Evolutionary conservation across 2,888 invertebrate genomes (phyloP).

Genomic region (Cheilosia pagana): DNA sequence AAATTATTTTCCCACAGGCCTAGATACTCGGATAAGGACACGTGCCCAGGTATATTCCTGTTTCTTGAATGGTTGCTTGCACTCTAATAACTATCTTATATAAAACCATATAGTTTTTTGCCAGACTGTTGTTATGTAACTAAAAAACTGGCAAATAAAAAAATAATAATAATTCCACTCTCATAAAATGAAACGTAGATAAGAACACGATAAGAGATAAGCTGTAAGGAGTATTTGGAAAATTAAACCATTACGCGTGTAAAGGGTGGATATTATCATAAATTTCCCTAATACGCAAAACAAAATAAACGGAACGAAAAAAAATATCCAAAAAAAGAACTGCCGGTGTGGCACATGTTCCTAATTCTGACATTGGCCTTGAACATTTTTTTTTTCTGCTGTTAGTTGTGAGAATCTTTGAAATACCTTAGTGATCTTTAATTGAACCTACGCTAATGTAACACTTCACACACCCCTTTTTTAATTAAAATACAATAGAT

Average conservation of each 20-base stretch:
- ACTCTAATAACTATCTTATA: no score
- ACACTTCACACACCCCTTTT: conserved; percentile 25
- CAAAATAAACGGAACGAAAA: not conserved
- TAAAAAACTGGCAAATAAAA: conserved; percentile 7
- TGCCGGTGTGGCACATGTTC: conserved; percentile 34
- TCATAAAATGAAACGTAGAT: not conserved
- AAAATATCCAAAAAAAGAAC: conserved; percentile 1
- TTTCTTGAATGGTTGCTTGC: no score
- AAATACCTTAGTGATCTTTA: not conserved
- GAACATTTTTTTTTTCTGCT: not conserved
- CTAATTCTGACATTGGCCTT: conserved; percentile 35
- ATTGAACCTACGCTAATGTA: not conserved
- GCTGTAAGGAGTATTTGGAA: conserved; percentile 1
- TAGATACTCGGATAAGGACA: no score
- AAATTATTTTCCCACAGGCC: no score
- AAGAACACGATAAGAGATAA: not conserved
- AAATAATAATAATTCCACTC: not conserved
- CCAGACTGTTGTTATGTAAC: not conserved
- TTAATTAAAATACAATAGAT: not conserved
- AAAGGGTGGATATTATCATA: not conserved
- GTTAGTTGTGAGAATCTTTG: no score
- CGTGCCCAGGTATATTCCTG: no score
- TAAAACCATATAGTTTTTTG: not conserved
- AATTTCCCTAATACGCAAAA: conserved; percentile 15
- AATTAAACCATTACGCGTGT: not conserved